Percentiles rank a stretch among this genome's conserved stretches.
Conservation (phyloP, 2,888 invertebrate species). For the Linnaemya tessellans region DNA sequence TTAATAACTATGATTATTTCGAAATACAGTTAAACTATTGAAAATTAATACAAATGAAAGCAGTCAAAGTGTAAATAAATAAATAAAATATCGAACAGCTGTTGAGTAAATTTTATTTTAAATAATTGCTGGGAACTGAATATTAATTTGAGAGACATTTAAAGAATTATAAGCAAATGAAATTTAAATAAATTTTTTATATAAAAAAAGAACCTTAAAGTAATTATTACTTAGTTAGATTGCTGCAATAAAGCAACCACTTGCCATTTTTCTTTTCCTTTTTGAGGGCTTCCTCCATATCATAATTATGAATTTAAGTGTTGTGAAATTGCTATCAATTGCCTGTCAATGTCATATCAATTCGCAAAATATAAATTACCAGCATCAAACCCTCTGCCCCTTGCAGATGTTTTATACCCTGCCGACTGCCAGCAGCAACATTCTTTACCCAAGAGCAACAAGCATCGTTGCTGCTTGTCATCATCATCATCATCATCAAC, state of each 20-base stretch:
- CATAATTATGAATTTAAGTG: conserved; percentile 16
- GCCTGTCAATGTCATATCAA: conserved; percentile 67
- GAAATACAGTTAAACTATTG: conserved; percentile 6
- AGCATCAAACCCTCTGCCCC: conserved; percentile 19
- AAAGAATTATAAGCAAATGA: background rate
- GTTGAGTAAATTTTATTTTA: conserved; percentile 1
- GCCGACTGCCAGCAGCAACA: background rate
- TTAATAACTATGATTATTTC: background rate
- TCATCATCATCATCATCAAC: conserved; percentile 35
- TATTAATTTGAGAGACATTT: conserved; percentile 9
- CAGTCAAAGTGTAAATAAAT: conserved; percentile 9
- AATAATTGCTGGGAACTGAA: conserved; percentile 62
- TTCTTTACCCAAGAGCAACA: background rate
- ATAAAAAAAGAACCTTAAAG: conserved; percentile 12
- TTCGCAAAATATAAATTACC: conserved; percentile 53
- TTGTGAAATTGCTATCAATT: conserved; percentile 54
- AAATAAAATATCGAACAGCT: conserved; percentile 43
- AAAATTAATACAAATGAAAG: conserved; percentile 16
- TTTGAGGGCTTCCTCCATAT: background rate
- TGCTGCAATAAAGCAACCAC: conserved; percentile 18
- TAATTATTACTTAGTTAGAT: conserved; percentile 36
- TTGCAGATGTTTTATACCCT: background rate
- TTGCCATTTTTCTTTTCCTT: conserved; percentile 15
- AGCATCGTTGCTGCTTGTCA: conserved; percentile 22
- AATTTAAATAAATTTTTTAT: conserved; percentile 27